Percentiles rank a stretch among this genome's conserved stretches.
Conservation (phyloP, 2,888 invertebrate genomes). For the Aphrophora alni region DNA sequence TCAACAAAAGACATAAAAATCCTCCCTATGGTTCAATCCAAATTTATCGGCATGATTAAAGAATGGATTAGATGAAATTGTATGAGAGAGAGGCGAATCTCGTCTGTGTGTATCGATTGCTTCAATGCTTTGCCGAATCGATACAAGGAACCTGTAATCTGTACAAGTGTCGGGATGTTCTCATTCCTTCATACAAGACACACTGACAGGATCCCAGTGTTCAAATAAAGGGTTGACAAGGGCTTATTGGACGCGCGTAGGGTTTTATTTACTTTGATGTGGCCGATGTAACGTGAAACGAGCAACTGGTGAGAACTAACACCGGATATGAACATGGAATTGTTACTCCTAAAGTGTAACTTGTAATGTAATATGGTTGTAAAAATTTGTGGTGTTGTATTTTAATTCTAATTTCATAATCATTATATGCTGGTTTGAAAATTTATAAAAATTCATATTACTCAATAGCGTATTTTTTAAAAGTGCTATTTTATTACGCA, state of each 20-base stretch:
- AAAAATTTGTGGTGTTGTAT: too few relatives aligned
- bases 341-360: too few relatives aligned
- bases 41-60: constrained; percentile 4
- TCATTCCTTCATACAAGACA: too few relatives aligned
- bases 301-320: not conserved
- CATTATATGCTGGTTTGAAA: too few relatives aligned
- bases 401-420: too few relatives aligned
- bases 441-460: too few relatives aligned
- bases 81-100: not conserved
- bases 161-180: not conserved
- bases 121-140: not conserved
- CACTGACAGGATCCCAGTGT: not conserved
- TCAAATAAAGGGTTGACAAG: not conserved
- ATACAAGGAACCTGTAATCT: not conserved
- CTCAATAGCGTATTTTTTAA: too few relatives aligned
- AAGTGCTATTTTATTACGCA: too few relatives aligned
- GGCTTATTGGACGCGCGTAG: not conserved
- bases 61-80: not conserved
- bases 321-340: not conserved
- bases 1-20: not conserved
- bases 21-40: not conserved
- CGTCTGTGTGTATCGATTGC: not conserved
- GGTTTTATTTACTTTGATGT: not conserved
- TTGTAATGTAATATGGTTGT: too few relatives aligned
- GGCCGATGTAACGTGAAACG: not conserved